Base-by-base conservation (phyloP, 2,113 vertebrate genomes). In the Turnix velox region DNA sequence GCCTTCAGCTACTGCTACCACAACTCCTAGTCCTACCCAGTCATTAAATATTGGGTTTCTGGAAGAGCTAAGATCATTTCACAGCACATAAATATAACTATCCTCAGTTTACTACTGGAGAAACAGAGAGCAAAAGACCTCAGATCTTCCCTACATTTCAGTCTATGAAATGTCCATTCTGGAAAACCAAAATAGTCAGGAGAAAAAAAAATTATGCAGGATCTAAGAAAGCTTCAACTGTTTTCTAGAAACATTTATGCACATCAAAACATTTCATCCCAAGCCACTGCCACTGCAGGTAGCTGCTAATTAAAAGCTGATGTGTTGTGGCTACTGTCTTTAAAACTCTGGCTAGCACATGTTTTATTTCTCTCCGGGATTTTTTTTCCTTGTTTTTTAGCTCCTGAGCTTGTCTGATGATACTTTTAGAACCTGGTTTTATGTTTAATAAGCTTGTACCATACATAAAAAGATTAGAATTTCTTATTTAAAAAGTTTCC, bases 401-500 rank as follows among this genome's bases (percentile, higher is more conserved):
- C 65, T 78, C 67, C 61, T 91, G 43, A 92, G 71, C 71, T 82
- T 87, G 30, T 87, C 92, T 78, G 78, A 63, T 69, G 37, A 63
- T 84, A 72, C 87, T 84, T 81, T 93, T 46, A 84, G 93, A 95
- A 92, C 39, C 84, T 74, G 89, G 63, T 51, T 93, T 84, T 69
- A 82, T 79, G 71, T 81, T 74, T 93, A 97, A 92, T 94, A 96
- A 94, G 52, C 49, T 90, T 88, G 78, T 89, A 76, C 33, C 10
- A 74, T 92, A 55, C 40, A 95, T 92, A 96, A 92, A 94, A 95
- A 97, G 88, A 96, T 97, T 96, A 91, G 86, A 96, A 97, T 97
- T 97, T 97, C 96, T 97, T 95, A 94, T 93, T 96, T 78, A 79
- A 93, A 97, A 96, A 96, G 84, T 94, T 93, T 96, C 94, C 94